Evolutionary conservation across 2,888 invertebrate genomes (phyloP).

Genomic region (Leptopterna dolabrata): DNA sequence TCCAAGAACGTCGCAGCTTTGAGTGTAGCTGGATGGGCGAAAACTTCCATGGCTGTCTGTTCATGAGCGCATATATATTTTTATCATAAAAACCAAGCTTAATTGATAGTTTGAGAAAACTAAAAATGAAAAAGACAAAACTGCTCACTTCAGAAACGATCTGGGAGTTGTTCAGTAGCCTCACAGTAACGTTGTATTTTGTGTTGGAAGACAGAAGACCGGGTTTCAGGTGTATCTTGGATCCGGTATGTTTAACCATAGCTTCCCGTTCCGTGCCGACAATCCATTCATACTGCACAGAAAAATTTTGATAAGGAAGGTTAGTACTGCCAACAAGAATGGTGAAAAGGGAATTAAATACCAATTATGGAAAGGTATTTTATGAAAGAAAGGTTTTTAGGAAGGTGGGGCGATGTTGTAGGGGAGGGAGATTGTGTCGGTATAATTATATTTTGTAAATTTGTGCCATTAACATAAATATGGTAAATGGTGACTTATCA

Average conservation of each 20-base stretch:
- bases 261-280: not conserved
- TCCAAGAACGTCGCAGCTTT: conserved; percentile 12
- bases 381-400: too few relatives aligned
- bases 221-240: not conserved
- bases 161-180: not conserved
- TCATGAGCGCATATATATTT: not conserved
- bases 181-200: conserved; percentile 32
- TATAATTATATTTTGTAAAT: too few relatives aligned
- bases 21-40: conserved; percentile 4
- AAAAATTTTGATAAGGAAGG: not conserved
- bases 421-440: too few relatives aligned
- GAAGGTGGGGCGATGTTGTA: too few relatives aligned
- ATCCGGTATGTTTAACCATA: not conserved
- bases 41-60: conserved; percentile 7
- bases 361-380: too few relatives aligned
- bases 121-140: too few relatives aligned
- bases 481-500: too few relatives aligned
- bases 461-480: too few relatives aligned
- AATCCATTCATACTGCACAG: conserved; percentile 36
- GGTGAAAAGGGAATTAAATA: too few relatives aligned
- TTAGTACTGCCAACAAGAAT: too few relatives aligned
- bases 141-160: conserved; percentile 1
- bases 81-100: not conserved
- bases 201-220: conserved; percentile 22
- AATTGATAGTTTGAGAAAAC: too few relatives aligned